phyloP scores from a whole-genome alignment of 2,888 invertebrate genomes.

The Biston betularia region DNA sequence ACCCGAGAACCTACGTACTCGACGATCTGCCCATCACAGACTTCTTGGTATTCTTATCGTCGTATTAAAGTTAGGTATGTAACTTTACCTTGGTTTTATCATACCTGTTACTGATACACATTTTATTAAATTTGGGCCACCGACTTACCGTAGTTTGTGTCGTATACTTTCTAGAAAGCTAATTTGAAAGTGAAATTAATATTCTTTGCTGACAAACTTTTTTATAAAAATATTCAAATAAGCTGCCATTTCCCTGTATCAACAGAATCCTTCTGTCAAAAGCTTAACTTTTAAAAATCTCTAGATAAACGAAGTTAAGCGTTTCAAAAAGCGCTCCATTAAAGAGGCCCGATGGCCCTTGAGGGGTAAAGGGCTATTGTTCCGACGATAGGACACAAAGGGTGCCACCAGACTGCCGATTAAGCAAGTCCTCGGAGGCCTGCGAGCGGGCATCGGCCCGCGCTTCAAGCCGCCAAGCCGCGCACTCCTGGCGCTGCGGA shows the following conservation, averaged over 20 bases:
- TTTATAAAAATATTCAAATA: conserved; percentile 4
- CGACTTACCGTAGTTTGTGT: too few relatives aligned
- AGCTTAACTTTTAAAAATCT: conserved; percentile 47
- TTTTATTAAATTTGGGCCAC: too few relatives aligned
- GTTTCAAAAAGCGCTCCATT: conserved; percentile 43
- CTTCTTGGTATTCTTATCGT: neutral
- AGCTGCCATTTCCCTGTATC: conserved; percentile 10
- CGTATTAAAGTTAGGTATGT: too few relatives aligned
- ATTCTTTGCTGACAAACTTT: neutral
- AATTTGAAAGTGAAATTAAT: too few relatives aligned
- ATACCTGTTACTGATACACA: too few relatives aligned
- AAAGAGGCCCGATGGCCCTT: conserved; percentile 45
- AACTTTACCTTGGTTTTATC: too few relatives aligned
- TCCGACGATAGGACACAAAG: conserved; percentile 45
- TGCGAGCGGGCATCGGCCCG: conserved; percentile 11
- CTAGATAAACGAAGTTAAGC: conserved; percentile 59
- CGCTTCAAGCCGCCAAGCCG: neutral
- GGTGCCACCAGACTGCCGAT: conserved; percentile 41
- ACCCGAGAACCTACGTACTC: neutral
- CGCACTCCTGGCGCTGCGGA: neutral
- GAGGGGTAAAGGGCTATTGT: conserved; percentile 56
- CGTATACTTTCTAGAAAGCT: too few relatives aligned
- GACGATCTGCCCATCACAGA: neutral
- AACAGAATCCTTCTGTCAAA: conserved; percentile 15
- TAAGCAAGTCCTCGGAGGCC: conserved; percentile 45